phyloP scores from a whole-genome alignment of 2,888 invertebrate species.

The Synergus gifuensis region DNA sequence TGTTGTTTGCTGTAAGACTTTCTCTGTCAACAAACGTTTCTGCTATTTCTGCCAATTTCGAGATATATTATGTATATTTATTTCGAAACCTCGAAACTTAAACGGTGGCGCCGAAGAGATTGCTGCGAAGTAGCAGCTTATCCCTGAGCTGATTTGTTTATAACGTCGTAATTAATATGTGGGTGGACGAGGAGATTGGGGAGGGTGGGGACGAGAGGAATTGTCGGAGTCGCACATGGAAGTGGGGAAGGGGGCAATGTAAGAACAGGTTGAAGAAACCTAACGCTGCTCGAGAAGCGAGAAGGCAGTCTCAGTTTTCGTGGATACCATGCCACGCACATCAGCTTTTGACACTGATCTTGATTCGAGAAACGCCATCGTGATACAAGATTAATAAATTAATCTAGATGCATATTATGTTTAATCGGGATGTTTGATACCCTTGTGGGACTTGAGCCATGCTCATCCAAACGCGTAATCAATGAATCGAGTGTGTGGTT shows the following conservation, averaged over 20 bases:
- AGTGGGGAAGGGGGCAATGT: constrained; percentile 35
- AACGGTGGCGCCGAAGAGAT: constrained; percentile 1
- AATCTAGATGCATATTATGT: not conserved
- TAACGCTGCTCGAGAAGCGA: constrained; percentile 21
- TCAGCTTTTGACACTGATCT: constrained; percentile 24
- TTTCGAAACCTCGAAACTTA: constrained; percentile 16
- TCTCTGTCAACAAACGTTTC: not conserved
- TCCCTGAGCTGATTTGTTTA: constrained; percentile 42
- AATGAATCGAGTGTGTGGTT: not conserved
- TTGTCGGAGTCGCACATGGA: constrained; percentile 26
- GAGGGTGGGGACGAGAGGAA: constrained; percentile 22
- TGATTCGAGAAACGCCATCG: not conserved
- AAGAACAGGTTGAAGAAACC: constrained; percentile 42
- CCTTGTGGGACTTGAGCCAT: not conserved
- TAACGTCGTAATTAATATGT: constrained; percentile 42
- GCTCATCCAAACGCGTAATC: not conserved
- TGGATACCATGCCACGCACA: constrained; percentile 35
- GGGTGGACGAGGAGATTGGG: constrained; percentile 34
- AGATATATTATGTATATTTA: not conserved
- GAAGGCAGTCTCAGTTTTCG: constrained; percentile 31
- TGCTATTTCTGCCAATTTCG: not conserved
- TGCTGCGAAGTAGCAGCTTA: constrained; percentile 34
- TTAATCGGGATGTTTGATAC: not conserved
- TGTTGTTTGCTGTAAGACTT: too few relatives aligned
- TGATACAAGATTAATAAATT: not conserved